Conservation (phyloP, 2,888 invertebrate species). For the Sesia apiformis region DNA sequence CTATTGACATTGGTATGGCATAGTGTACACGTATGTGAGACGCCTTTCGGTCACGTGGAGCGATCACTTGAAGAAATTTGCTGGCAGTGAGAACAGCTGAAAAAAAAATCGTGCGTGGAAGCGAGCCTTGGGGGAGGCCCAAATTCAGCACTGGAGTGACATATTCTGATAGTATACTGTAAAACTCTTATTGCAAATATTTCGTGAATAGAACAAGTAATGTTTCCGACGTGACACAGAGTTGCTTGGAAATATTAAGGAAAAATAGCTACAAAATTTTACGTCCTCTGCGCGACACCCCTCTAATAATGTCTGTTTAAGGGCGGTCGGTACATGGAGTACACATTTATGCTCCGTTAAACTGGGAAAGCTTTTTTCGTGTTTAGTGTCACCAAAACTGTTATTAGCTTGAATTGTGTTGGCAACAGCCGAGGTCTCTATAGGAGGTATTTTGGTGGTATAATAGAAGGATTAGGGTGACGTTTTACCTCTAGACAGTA, state of each 20-base stretch:
- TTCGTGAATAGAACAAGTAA: constrained; percentile 37
- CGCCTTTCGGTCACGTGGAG: no score
- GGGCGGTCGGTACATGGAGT: constrained; percentile 67
- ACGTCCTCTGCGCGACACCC: constrained; percentile 60
- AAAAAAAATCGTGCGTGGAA: no score
- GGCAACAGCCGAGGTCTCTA: constrained; percentile 26
- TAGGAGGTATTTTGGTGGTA: background rate
- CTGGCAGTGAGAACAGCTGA: no score
- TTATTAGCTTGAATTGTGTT: constrained; percentile 70
- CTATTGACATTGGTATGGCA: no score
- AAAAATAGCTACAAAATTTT: constrained; percentile 71
- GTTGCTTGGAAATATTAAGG: constrained; percentile 53
- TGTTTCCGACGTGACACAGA: constrained; percentile 52
- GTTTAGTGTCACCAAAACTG: constrained; percentile 74
- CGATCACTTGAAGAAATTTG: no score
- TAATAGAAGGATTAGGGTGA: background rate
- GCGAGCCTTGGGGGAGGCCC: no score
- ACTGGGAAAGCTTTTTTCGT: constrained; percentile 73
- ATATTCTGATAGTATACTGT: no score
- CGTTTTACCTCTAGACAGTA: no score
- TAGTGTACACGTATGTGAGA: no score
- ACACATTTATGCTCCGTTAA: constrained; percentile 74
- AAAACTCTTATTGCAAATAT: constrained; percentile 15
- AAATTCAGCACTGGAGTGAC: no score
- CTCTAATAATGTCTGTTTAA: constrained; percentile 73